A percentile compares a stretch with the other conserved stretches of the same genome.
Evolutionary conservation across 2,113 vertebrate species (phyloP).

Genomic region (Centropus bengalensis): DNA sequence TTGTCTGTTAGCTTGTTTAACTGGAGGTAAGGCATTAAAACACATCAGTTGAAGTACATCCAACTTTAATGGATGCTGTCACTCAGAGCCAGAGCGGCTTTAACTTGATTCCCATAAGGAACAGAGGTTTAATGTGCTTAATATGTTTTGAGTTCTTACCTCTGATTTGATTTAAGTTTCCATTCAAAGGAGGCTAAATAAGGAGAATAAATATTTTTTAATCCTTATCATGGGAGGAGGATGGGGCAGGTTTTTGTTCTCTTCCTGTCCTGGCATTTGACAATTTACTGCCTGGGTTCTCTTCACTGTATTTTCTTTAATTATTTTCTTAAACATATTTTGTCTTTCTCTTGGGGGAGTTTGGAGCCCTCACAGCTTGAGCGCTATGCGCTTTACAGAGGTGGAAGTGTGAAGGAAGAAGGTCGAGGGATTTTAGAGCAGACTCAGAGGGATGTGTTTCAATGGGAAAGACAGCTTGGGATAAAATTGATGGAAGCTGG

Average conservation of each 20-base stretch:
- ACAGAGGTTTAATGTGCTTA: neutral
- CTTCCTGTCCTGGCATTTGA: conserved; percentile 19
- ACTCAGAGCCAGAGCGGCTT: neutral
- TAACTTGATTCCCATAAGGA: conserved; percentile 5
- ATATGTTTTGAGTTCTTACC: conserved; percentile 10
- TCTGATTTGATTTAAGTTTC: conserved; percentile 36
- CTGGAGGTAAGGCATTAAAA: neutral
- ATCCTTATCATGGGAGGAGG: conserved; percentile 43
- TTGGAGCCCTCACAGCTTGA: neutral
- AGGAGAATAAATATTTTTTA: conserved; percentile 54
- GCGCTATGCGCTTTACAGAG: neutral
- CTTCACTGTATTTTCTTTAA: neutral
- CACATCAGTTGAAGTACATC: neutral
- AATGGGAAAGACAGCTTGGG: neutral
- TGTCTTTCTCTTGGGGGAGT: neutral
- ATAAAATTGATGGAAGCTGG: neutral
- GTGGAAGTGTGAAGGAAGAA: neutral
- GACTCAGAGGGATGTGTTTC: neutral
- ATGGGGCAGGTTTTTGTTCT: conserved; percentile 34
- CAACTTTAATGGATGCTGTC: conserved; percentile 36
- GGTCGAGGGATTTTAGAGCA: neutral
- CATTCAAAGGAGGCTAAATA: neutral
- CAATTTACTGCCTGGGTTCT: neutral
- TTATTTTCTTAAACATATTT: neutral
- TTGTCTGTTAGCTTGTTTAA: conserved; percentile 20